Conservation (phyloP, 2,113 vertebrate species). For the Circaetus gallicus region DNA sequence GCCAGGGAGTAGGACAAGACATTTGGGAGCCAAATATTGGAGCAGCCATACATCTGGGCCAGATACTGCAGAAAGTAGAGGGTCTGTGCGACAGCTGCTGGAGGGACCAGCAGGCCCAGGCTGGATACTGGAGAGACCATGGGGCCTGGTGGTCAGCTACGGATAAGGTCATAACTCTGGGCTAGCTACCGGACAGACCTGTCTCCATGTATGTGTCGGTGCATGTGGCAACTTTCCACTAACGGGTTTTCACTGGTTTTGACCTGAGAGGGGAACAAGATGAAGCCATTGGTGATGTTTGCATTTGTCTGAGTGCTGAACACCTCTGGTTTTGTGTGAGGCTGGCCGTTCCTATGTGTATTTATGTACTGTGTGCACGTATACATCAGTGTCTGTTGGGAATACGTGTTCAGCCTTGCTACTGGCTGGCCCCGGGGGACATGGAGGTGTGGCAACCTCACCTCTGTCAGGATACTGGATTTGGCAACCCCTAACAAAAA, state of each 20-base stretch:
- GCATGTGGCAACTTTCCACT: background rate
- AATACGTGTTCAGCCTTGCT: background rate
- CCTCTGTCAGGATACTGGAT: background rate
- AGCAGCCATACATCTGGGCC: background rate
- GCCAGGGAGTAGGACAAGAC: background rate
- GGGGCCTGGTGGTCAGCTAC: background rate
- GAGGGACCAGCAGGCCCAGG: background rate
- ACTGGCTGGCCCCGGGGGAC: background rate
- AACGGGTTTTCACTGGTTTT: background rate
- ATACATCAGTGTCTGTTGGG: background rate
- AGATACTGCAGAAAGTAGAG: background rate
- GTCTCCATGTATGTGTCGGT: background rate
- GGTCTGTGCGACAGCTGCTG: background rate
- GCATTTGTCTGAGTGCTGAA: background rate
- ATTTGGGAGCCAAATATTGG: background rate
- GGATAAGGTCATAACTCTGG: background rate
- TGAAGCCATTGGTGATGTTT: background rate
- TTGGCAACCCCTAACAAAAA: background rate
- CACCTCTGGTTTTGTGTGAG: background rate
- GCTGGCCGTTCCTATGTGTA: fast-evolving
- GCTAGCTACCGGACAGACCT: background rate
- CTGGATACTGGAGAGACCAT: background rate
- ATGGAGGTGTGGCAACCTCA: background rate
- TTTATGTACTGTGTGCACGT: background rate
- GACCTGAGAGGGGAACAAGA: background rate